phyloP scores from a whole-genome alignment of 30 jellyfish, hydroid and myxozoan genomes.

The Phacellophora camtschatica region DNA sequence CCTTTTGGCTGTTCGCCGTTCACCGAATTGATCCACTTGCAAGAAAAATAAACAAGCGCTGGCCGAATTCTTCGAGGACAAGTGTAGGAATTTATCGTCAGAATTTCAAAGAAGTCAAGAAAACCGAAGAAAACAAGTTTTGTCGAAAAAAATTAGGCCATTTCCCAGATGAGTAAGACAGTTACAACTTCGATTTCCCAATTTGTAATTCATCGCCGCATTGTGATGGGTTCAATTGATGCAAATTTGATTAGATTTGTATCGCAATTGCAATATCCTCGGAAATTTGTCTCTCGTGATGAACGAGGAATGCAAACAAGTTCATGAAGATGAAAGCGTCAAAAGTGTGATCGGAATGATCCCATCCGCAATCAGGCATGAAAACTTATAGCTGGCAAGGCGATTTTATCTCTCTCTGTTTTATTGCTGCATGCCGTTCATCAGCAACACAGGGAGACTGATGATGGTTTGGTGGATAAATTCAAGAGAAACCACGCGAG shows the following conservation, averaged over 20 bases:
- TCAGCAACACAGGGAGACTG: slow-evolving; percentile 21
- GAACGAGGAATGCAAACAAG: slow-evolving; percentile 30
- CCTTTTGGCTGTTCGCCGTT: not conserved
- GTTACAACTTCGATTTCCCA: too few relatives aligned
- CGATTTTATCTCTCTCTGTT: slow-evolving; percentile 47
- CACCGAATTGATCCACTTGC: slow-evolving; percentile 35
- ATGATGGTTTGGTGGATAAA: slow-evolving; percentile 53
- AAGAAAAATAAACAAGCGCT: slow-evolving; percentile 32
- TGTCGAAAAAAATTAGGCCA: slow-evolving; percentile 27
- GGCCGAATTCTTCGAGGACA: too few relatives aligned
- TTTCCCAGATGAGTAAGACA: not conserved
- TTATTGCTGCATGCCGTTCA: slow-evolving; percentile 57
- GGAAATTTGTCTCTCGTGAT: slow-evolving; percentile 8
- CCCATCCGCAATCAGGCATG: slow-evolving; percentile 60
- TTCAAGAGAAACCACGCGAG: slow-evolving; percentile 54
- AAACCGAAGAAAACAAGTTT: too few relatives aligned
- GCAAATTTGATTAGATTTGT: too few relatives aligned
- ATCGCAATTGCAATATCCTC: too few relatives aligned
- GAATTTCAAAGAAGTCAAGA: slow-evolving; percentile 27
- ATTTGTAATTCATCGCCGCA: too few relatives aligned
- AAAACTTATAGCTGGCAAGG: slow-evolving; percentile 32
- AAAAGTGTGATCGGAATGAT: slow-evolving; percentile 39
- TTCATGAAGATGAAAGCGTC: too few relatives aligned
- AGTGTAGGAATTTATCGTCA: slow-evolving; percentile 37
- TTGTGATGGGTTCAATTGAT: too few relatives aligned